These are phyloP conservation scores for Zaprionus lachaisei DNA, from an alignment of 1,140 invertebrate genomes.

Conservation along the genomic window DNA sequence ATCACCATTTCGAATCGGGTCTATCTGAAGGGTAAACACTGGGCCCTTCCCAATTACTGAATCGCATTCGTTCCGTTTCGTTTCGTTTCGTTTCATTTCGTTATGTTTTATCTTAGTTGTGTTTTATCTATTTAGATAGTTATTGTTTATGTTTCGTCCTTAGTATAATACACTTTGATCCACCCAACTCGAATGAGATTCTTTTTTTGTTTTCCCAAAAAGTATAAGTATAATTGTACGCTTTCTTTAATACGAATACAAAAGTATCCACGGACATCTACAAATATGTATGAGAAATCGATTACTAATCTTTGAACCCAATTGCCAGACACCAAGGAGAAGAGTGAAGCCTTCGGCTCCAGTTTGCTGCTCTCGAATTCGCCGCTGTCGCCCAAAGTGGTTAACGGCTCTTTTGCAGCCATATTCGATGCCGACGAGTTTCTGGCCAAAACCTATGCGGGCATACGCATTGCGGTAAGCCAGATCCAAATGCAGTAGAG, in stretches of 20 bases:
- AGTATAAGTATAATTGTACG: too few species aligned
- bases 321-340: slow-evolving; percentile 90
- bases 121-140: slow-evolving; percentile 35
- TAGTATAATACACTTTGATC: slow-evolving; percentile 50
- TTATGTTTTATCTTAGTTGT: slow-evolving; percentile 28
- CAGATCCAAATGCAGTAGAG: background rate
- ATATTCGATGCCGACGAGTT: slow-evolving; percentile 96
- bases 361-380: slow-evolving; percentile 96
- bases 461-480: slow-evolving; percentile 85
- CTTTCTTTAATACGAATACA: background rate
- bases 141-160: slow-evolving; percentile 27
- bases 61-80: background rate
- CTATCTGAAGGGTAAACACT: slow-evolving; percentile 89
- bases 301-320: background rate
- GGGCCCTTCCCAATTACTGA: slow-evolving; percentile 53
- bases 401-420: slow-evolving; percentile 98
- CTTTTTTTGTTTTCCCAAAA: background rate
- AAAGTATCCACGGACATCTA: background rate
- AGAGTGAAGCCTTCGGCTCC: slow-evolving; percentile 95
- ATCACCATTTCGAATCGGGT: slow-evolving; percentile 87
- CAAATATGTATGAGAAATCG: too few species aligned
- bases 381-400: slow-evolving; percentile 98
- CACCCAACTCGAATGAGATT: slow-evolving; percentile 35
- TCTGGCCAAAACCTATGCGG: slow-evolving; percentile 92
- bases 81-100: slow-evolving; percentile 17